Base-by-base conservation (phyloP, 2,113 vertebrate species). In the Etia nguti region DNA sequence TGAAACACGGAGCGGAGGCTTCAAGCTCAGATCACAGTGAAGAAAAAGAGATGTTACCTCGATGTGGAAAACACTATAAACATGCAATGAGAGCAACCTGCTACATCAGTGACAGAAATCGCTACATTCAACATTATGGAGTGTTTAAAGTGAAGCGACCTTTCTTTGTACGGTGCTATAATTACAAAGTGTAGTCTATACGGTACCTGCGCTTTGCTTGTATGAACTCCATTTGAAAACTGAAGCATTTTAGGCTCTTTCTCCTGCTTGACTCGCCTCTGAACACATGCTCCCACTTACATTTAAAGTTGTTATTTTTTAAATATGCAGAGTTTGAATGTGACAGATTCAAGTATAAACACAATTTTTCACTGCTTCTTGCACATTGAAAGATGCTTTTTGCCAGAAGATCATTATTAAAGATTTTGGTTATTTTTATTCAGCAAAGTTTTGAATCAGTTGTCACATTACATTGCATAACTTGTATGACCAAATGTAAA, bases 401-500 rank as follows among this genome's bases (percentile, higher is more conserved):
- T 46, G 38, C 38, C 22, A 18, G 38, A 46, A 16, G 22, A 46
- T 73, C 6, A 1, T 10, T 38, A 22, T 13, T 22, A 38, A 12
- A 0, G 41, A 29, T 29, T 29, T 0, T 48, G 0, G 41, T 13
- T 38, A 22, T 55, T 38, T 29, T 70, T 13, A 60, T 26, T 31
- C 5, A 8, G 4, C 13, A 41, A 6, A 26, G 12, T 79, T 8
- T 34, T 56, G 54, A 15, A 2, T n/a, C 48, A 60, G 48, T 24
- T 18, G 31, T 26, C 60, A 54, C 15, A 0, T 56, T 26, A 41
- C 50, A 0, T 41, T 38, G 43, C 8, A 11, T 38, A 4, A 60
- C 12, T 48, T 41, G 24, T 36, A 43, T 84, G 20, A 57, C 26
- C 52, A 55, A 18, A 59, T 59, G 24, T 55, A 16, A 3, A 55